Conservation (phyloP, 2,113 vertebrate genomes). For the Stigmatopora nigra region DNA sequence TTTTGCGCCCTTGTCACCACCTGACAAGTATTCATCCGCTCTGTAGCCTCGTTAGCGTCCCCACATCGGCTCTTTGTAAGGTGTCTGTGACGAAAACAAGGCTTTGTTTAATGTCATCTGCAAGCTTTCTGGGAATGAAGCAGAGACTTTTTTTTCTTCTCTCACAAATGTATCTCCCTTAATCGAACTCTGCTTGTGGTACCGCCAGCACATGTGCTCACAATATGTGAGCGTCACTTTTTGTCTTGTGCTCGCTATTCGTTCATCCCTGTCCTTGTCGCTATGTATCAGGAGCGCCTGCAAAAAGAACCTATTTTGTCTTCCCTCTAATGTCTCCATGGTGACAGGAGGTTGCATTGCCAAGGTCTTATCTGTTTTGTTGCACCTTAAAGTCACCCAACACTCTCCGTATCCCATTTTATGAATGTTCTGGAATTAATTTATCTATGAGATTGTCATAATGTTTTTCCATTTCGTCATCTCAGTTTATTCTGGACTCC, state of each 20-base stretch:
- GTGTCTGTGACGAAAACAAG: conserved; percentile 6
- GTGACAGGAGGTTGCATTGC: conserved; percentile 2
- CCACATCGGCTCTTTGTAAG: not conserved
- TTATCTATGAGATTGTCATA: not conserved
- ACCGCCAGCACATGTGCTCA: conserved; percentile 7
- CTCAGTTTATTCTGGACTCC: not conserved
- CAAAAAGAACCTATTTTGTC: not conserved
- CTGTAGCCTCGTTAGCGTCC: conserved; percentile 1
- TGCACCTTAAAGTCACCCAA: not conserved
- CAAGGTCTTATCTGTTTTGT: conserved; percentile 7
- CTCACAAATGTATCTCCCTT: conserved; percentile 2
- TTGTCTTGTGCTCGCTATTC: conserved; percentile 2
- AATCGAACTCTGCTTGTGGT: conserved; percentile 3
- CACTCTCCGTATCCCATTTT: not conserved
- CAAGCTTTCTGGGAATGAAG: conserved; percentile 2
- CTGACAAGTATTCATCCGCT: not conserved
- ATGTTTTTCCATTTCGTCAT: conserved; percentile 1
- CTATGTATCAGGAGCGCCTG: not conserved
- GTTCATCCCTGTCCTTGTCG: conserved; percentile 1
- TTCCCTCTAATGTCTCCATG: conserved; percentile 3
- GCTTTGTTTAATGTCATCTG: conserved; percentile 6
- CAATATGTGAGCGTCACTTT: conserved; percentile 6
- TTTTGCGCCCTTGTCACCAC: not conserved
- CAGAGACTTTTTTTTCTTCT: not conserved
- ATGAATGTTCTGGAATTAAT: not conserved